Evolutionary conservation across 2,797 vertebrate genomes (phyloP), one percentile per base, ranked within the genome.

Genomic region (Oreortyx pictus): DNA sequence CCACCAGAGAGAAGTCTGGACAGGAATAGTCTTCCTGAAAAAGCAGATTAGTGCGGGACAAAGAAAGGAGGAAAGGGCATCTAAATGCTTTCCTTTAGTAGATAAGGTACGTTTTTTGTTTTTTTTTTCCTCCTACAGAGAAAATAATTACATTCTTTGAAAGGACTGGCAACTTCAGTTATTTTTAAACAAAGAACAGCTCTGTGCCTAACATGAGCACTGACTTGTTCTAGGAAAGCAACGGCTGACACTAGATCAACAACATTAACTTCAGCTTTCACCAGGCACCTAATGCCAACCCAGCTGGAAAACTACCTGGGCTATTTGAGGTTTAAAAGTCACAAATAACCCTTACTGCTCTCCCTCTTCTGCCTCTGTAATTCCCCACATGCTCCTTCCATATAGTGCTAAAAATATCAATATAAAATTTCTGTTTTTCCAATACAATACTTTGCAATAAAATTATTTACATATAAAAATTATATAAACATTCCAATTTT

Each of bases 171-270:
- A 94, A 79, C 84, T 91, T 84, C 47, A 73, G 85, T 82, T 86
- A 91, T 89, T 95, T 94, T 96, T 94, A 95, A 95, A 91, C 87
- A 95, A 96, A 96, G 91, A 92, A 70, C 66, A 93, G 68, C 68
- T 85, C 95, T 94, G 95, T 95, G 92, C 94, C 59, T 93, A 80
- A 93, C 77, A 56, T 2, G n/a, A 91, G 92, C 33, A 9, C 83
- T 78, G 75, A 82, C 66, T 46, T 86, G 79, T 78, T 81, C 88
- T 43, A 83, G 25, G 57, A 84, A 86, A 94, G 67, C 59, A 70
- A 52, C 6, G 43, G 76, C 73, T 86, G 84, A 87, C 62, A 57
- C 70, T 29, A 13, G 56, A 90, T 59, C 65, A 85, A 72, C 31
- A 19, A 79, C 76, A 72, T 65, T 49, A 59, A 61, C 57, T 83